Evolutionary conservation across 1,140 invertebrate species (phyloP), one percentile per base, ranked within the genome.

Genomic region (Penaeus vannamei): DNA sequence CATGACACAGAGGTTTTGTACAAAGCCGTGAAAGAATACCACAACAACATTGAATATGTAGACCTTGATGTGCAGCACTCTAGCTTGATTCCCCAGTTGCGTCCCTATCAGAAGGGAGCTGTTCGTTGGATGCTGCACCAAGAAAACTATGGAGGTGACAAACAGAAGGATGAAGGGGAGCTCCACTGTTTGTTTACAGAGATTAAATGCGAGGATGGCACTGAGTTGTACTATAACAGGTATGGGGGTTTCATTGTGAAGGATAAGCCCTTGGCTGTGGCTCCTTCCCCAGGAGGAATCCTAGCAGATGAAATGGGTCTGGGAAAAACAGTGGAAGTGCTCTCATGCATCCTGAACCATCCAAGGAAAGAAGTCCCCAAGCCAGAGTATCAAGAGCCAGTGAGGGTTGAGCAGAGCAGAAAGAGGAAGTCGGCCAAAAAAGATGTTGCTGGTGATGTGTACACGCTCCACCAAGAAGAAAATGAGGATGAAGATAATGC

Each of bases 291-390:
- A n/a, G 96, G 96, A 83, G 96, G 96, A 12, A 96, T 97, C 85
- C 93, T 97, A 77, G 96, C 96, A 26, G 96, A 97, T 93, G 96
- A 97, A 93, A 97, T 97, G 96, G 96, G 96, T 19, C 92, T 97
- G 26, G 96, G 96, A 2, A 97, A 97, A 93, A 97, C 96, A 0
- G 95, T 97, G 8, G 96, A 97, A 93, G 94, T 97, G 32, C 92
- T 97, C 20, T 94, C 95, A 23, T 94, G 95, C 85, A 94, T 97
- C 91, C 92, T 97, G 72, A 92, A 93, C 5, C 94, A 97, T 93
- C 94, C 94, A 20, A 91, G 94, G 46, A 76, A 81, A 42, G 87
- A 92, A 81, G 42, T 94, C 3, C 91, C 91, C 26, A 91, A 80
- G 61, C 92, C 92, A 22, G 89, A 87, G 17, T 91, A 91, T 66